Evolutionary conservation across 2,888 invertebrate species (phyloP).

Genomic region (Amaurobius ferox): DNA sequence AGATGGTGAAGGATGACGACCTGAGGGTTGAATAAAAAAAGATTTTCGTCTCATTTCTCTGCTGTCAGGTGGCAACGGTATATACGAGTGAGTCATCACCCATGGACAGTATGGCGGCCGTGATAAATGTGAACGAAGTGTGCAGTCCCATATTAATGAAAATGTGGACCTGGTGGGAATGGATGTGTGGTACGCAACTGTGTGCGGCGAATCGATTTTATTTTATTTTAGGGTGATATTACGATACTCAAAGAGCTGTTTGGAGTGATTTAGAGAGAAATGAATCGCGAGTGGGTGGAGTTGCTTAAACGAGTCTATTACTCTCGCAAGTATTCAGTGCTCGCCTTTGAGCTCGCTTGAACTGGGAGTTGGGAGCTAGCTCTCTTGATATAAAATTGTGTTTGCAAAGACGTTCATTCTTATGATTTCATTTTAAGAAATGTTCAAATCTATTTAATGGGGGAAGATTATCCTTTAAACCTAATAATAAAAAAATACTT

Average conservation of each 20-base stretch:
- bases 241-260: background rate
- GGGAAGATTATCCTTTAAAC: too few relatives aligned
- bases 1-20: conserved; percentile 31
- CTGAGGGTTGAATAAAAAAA: conserved; percentile 61
- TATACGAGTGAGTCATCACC: conserved; percentile 65
- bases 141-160: conserved; percentile 1
- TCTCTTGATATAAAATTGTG: too few relatives aligned
- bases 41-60: conserved; percentile 51
- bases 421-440: too few relatives aligned
- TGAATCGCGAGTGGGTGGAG: background rate
- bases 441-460: too few relatives aligned
- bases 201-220: conserved; percentile 14
- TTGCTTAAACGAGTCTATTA: too few relatives aligned
- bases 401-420: too few relatives aligned
- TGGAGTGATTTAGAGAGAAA: background rate
- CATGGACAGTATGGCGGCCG: conserved; percentile 31
- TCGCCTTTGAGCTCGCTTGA: too few relatives aligned
- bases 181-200: background rate
- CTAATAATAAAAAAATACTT: too few relatives aligned
- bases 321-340: too few relatives aligned
- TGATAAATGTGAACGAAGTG: conserved; percentile 11
- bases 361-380: too few relatives aligned
- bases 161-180: background rate
- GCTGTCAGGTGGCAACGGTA: conserved; percentile 61
- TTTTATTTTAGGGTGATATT: background rate